phyloP scores from a whole-genome alignment of 2,797 vertebrate genomes.

The Harpagifer antarcticus region DNA sequence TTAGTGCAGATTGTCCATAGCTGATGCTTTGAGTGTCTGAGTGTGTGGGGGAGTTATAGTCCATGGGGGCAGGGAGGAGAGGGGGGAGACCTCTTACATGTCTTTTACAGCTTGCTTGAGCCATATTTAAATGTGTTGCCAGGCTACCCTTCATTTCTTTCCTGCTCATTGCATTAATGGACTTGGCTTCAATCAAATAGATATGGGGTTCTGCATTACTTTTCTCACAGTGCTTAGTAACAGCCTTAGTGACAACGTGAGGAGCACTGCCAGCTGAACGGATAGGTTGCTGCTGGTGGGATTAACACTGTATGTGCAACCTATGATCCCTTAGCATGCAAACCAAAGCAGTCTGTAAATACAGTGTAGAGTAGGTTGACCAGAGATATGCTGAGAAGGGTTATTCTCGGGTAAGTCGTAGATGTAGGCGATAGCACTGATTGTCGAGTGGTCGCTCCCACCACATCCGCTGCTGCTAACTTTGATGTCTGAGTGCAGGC shows the following conservation, averaged over 20 bases:
- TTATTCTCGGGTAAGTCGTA: slow-evolving; percentile 54
- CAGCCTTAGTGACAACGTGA: neutral
- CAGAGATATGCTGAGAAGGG: slow-evolving; percentile 53
- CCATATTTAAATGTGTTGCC: neutral
- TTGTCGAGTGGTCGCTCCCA: slow-evolving; percentile 61
- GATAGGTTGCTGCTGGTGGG: neutral
- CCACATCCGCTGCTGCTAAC: slow-evolving; percentile 44
- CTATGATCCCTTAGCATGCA: neutral
- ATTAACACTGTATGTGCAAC: neutral
- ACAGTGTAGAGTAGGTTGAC: slow-evolving; percentile 33
- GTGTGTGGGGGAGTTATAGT: too few relatives aligned
- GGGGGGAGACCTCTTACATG: too few relatives aligned
- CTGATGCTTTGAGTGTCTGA: too few relatives aligned
- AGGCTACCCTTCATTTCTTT: neutral
- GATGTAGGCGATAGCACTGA: slow-evolving; percentile 59
- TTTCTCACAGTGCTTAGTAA: neutral
- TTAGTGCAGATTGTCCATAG: too few relatives aligned
- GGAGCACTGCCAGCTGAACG: neutral
- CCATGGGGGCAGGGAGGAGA: too few relatives aligned
- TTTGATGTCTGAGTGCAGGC: slow-evolving; percentile 71
- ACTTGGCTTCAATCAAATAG: neutral
- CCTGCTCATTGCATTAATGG: neutral
- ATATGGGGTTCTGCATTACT: neutral
- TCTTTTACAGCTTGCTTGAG: neutral
- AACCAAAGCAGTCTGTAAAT: slow-evolving; percentile 7